These are phyloP conservation scores for Hipposideros larvatus DNA, from an alignment of 2,797 vertebrate genomes.

Conservation along the genomic window DNA sequence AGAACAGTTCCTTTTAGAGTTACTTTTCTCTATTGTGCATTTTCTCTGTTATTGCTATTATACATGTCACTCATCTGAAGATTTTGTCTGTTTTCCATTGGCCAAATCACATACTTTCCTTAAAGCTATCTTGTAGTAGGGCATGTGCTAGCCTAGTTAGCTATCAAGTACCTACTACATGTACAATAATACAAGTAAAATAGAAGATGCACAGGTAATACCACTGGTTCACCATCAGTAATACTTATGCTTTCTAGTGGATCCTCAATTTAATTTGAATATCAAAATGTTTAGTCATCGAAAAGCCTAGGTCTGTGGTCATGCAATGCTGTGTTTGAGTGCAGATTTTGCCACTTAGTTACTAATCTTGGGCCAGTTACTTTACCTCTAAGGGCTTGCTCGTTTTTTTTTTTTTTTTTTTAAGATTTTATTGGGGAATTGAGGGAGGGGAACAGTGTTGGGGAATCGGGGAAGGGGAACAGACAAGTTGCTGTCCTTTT, in stretches of 20 bases:
- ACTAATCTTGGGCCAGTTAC: background rate
- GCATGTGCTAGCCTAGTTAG: background rate
- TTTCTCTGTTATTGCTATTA: too few species aligned
- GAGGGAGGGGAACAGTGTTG: too few species aligned
- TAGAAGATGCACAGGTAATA: background rate
- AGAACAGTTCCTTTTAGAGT: background rate
- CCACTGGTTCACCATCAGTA: background rate
- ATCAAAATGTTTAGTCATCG: constrained; percentile 4
- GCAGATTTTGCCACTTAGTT: background rate
- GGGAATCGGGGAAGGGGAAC: too few species aligned
- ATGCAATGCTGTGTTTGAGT: background rate
- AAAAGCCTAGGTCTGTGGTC: background rate
- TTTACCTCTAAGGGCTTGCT: background rate
- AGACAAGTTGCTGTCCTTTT: too few species aligned
- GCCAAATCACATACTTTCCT: background rate
- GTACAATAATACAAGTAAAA: background rate
- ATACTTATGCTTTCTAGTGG: background rate
- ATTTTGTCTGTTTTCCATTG: constrained; percentile 11
- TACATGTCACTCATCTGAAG: background rate
- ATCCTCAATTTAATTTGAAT: background rate
- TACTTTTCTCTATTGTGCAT: constrained; percentile 30
- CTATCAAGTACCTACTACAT: background rate
- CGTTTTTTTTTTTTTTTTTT: background rate
- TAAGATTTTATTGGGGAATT: too few species aligned
- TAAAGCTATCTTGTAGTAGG: background rate